Base-by-base conservation (phyloP, 2,888 invertebrate species). In the Drosophila incognita region DNA sequence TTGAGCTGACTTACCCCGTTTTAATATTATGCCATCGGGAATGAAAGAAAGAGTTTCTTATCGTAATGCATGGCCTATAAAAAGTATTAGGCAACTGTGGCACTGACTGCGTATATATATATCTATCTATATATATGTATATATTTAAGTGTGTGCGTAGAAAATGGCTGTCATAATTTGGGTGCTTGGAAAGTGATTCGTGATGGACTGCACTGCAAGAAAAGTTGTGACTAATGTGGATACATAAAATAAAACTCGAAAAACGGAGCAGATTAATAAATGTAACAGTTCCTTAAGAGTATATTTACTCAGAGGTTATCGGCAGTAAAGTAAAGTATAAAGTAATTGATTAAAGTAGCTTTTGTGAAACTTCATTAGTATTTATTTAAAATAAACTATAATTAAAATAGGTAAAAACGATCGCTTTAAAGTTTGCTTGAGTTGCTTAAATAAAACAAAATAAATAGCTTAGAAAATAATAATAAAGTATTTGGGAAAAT, bases 21-120 rank as follows among this genome's bases (percentile, higher is more conserved):
- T 66, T 59, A 65, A 63, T 76, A 76, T 64, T 38, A 62, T 65
- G 29, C 58, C 53, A 60, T 79, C 56, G 38, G 36, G 36, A 71
- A 53, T 52, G 82, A 82, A 82, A 82, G 82, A 82, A 82, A 82
- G 81, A 82, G 81, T 82, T 82, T 82, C 76, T 79, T 81, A 74
- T 74, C 79, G 81, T 76, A 68, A 71, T 73, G 68, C 40, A 60
- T 51, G 53, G 65, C 70, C 72, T 78, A 81, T 81, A 81, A 81
- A 81, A 81, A 81, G 81, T 75, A 81, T 81, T 78, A 72, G 66
- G 68, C 52, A 68, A 68, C 56, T 70, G 15, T 7, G 80, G 58
- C 59, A 49, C 48, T 75, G 72, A 69, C 77, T 63, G 78, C 65
- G 57, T 63, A 53, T 63, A 63, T 38, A n/a, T 38, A 13, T 18